Evolutionary conservation across 2,888 invertebrate species (phyloP), one percentile per base, ranked within the genome.

Genomic region (Drosophila limbata): DNA sequence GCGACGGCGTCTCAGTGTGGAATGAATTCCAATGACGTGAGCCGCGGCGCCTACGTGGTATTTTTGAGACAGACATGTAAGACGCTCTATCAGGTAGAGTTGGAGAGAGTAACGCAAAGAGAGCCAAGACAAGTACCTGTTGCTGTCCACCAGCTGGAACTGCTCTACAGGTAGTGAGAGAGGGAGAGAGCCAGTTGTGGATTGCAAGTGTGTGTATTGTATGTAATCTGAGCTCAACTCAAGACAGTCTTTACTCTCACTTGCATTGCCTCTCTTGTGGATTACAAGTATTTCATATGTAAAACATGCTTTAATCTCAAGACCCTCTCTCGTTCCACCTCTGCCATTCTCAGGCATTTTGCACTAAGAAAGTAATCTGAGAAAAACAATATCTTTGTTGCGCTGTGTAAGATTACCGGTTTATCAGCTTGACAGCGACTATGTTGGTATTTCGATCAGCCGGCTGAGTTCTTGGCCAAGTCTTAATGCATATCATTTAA

Each of bases 1-100:
- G 82, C 91, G 86, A 84, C 90, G 82, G 79, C 75, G 84, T 84
- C 88, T 86, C 77, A 85, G 87, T 83, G 72, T 80, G 84, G 77
- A 90, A 91, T 91, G 84, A 82, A 82, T 77, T 66, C 70, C 60
- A 67, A 44, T 33, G 56, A 72, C 75, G 67, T 64, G 72, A 78
- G 75, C 56, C 11, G 8, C 78, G 59, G 63, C 73, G 72, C 60
- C 81, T 83, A 88, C 85, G 78, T 84, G 85, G 79, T 68, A 51
- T 70, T 73, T 71, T 71, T 64, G 56, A 51, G 42, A 48, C 21
- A 40, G 28, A n/a, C 31, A 35, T 59, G 47, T 45, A 50, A 37
- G 48, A 17, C 52, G 19, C 42, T 78, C 65, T 47, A 48, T 15
- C 70, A 75, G 59, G 63, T 60, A 59, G 42, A 17, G 37, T 13